Base-by-base conservation (phyloP, 2,888 invertebrate species). In the Lutraria lutraria region DNA sequence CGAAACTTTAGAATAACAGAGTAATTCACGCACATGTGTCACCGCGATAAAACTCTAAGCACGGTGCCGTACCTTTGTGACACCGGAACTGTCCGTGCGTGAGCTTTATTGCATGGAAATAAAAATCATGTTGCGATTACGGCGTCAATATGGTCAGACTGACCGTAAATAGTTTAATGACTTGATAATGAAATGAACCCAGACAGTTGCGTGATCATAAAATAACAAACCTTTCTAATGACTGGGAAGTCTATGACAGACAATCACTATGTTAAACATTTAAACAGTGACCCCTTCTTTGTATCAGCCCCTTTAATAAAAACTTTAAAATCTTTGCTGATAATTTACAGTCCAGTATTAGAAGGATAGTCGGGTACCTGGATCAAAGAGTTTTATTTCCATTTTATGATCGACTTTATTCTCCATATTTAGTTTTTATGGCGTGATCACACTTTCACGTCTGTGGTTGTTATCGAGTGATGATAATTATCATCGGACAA, bases 401-500 rank as follows among this genome's bases (percentile, higher is more conserved):
- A 53, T 88, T 91, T 91, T 89, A 88, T 89, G 63, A 13, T 29
- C 81, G 43, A 54, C 86, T 89, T 91, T 89, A 89, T 89, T 87
- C 84, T 87, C 84, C 87, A 88, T 89, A 89, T 89, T 89, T 83
- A 88, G 31, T 21, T 88, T 91, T 89, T 89, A 91, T 88, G 56
- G 80, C 85, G 84, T 72, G 89, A 86, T 88, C 91, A 81, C 91
- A 91, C 91, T 91, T 91, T 89, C 86, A 4, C 72, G 82, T 88
- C 86, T 89, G 86, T 52, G 72, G 72, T 80, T 34, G 76, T 89
- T 88, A 84, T 60, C 84, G 88, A 88, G 86, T 88, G 88, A 81
- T 85, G 88, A 81, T 82, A 80, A 88, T 34, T 34, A 76, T 31
- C 76, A 6, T 12, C 34, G 8, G 19, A 19, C 76, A 34, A 76